Conservation (phyloP, 2,797 vertebrate species). For the Steatocranus sp. region DNA sequence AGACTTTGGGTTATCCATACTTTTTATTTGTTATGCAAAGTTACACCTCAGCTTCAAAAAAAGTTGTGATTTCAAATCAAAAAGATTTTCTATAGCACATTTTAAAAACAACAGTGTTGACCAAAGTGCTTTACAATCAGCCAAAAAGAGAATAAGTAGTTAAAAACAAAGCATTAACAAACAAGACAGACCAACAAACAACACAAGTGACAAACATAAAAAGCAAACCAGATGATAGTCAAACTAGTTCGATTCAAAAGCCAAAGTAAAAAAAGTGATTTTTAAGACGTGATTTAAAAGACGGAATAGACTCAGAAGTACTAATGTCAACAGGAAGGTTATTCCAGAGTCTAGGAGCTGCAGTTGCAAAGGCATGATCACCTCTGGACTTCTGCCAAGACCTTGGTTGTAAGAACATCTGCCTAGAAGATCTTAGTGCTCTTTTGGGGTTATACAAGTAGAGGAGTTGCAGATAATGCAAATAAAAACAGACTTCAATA, state of each 20-base stretch:
- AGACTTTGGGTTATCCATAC: neutral
- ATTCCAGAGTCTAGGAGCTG: neutral
- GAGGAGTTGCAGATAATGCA: neutral
- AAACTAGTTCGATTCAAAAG: neutral
- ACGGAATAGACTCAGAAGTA: neutral
- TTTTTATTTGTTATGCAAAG: neutral
- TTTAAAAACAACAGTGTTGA: neutral
- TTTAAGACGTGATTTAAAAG: neutral
- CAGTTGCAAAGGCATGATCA: neutral
- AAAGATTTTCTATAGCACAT: neutral
- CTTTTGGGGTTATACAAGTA: neutral
- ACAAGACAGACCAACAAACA: neutral
- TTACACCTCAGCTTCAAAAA: neutral
- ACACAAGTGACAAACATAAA: neutral
- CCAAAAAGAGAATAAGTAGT: fast-evolving
- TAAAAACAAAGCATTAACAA: neutral
- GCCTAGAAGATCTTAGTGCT: neutral
- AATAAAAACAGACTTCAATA: fast-evolving
- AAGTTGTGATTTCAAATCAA: neutral
- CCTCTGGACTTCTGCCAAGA: neutral
- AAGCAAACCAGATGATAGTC: neutral
- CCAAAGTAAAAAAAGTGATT: neutral
- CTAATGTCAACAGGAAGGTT: neutral
- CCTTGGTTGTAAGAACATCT: neutral
- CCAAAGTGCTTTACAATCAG: fast-evolving